phyloP scores from a whole-genome alignment of 2,888 invertebrate genomes.

The Notocelia uddmanniana region DNA sequence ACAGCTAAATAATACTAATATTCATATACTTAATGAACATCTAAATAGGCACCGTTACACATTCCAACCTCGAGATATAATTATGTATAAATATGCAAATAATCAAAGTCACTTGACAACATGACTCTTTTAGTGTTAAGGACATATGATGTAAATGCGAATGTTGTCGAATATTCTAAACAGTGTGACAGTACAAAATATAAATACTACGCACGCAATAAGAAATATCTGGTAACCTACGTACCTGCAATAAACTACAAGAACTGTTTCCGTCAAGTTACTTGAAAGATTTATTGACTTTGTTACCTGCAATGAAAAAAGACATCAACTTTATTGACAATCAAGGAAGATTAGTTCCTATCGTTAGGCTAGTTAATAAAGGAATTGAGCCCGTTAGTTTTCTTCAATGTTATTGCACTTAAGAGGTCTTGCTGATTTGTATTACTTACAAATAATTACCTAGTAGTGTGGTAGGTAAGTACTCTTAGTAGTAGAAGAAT shows the following conservation, averaged over 20 bases:
- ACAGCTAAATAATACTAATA: not conserved
- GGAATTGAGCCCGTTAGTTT: not conserved
- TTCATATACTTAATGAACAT: not conserved
- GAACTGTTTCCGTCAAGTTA: constrained; percentile 27
- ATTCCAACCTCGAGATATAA: constrained; percentile 6
- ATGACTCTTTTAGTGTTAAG: constrained; percentile 20
- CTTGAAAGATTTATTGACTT: constrained; percentile 24
- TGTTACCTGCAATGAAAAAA: constrained; percentile 13
- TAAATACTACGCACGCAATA: not conserved
- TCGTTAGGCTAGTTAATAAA: constrained; percentile 12
- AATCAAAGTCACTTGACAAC: not conserved
- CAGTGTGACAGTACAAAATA: not conserved
- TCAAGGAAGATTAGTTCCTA: constrained; percentile 21
- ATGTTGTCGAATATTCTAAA: not conserved
- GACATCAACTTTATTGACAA: constrained; percentile 30
- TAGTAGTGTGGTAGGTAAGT: not conserved
- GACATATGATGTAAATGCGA: not conserved
- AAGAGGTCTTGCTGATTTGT: not conserved
- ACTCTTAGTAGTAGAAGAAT: not conserved
- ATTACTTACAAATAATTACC: no score
- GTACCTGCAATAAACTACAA: not conserved
- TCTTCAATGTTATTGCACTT: not conserved
- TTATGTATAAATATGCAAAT: constrained; percentile 27
- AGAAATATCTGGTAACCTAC: not conserved
- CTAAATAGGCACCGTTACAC: constrained; percentile 9